Evolutionary conservation across 1,140 invertebrate species (phyloP).

Genomic region (Diabrotica virgifera): DNA sequence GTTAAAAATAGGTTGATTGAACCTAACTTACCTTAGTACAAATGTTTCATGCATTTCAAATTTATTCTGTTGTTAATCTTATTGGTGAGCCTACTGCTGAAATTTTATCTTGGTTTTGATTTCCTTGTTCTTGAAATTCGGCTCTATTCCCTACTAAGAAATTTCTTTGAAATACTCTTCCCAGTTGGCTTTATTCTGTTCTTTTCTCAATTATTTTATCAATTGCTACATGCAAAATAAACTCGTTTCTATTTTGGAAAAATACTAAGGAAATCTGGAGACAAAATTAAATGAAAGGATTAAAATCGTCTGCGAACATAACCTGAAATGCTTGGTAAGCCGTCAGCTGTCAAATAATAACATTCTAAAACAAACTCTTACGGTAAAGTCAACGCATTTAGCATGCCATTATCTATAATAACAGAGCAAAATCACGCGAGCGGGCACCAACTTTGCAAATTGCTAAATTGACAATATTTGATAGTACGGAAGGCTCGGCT

Average conservation of each 20-base stretch:
- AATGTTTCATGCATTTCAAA: no score
- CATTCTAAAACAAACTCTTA: conserved; percentile 39
- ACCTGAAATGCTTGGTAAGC: conserved; percentile 32
- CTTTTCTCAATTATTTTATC: no score
- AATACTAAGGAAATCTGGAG: not conserved
- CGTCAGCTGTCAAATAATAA: conserved; percentile 43
- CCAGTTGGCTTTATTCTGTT: no score
- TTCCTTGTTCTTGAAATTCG: no score
- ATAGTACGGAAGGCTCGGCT: conserved; percentile 22
- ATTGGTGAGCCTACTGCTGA: no score
- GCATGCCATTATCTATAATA: conserved; percentile 46
- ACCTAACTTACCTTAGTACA: no score
- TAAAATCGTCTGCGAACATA: conserved; percentile 19
- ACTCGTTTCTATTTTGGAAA: no score
- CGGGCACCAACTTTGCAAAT: conserved; percentile 38
- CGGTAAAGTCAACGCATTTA: conserved; percentile 44
- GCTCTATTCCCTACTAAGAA: no score
- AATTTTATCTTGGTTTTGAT: no score
- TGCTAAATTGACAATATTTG: conserved; percentile 46
- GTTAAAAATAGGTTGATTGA: no score
- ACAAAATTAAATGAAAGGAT: conserved; percentile 8
- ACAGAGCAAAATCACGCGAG: conserved; percentile 36
- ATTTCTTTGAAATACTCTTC: no score
- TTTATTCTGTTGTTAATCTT: no score
- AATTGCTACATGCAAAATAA: not conserved